phyloP scores from a whole-genome alignment of 2,113 vertebrate genomes.

The Nettapus auritus region DNA sequence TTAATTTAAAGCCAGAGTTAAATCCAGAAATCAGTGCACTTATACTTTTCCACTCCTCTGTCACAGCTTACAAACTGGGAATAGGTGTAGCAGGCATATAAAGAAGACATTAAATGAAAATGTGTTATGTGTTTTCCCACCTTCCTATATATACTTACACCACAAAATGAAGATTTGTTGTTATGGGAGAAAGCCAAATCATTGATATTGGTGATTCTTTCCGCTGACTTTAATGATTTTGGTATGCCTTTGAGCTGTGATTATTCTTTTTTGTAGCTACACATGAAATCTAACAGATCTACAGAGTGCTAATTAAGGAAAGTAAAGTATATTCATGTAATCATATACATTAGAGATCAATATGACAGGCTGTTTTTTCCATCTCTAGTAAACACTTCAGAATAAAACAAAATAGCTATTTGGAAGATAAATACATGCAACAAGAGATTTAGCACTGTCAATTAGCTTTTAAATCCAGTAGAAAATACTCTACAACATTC shows the following conservation, averaged over 20 bases:
- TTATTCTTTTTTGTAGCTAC: conserved; percentile 23
- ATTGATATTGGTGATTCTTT: neutral
- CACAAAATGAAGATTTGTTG: neutral
- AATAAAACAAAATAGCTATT: conserved; percentile 17
- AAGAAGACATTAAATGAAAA: conserved; percentile 34
- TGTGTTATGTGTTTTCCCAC: conserved; percentile 1
- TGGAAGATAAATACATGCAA: neutral
- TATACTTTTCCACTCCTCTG: neutral
- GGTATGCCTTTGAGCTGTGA: neutral
- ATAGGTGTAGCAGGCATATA: conserved; percentile 21
- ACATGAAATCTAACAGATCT: neutral
- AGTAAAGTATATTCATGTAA: conserved; percentile 15
- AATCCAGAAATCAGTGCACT: neutral
- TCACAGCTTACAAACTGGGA: neutral
- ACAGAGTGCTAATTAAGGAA: conserved; percentile 18
- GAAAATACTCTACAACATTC: neutral
- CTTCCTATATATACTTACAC: neutral
- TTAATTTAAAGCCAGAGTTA: neutral
- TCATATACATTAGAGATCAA: conserved; percentile 18
- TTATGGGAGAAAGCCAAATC: neutral
- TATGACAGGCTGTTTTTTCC: conserved; percentile 37
- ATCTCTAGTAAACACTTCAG: neutral
- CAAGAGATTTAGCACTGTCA: neutral
- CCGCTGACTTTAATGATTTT: neutral
- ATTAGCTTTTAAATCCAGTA: conserved; percentile 2